These are phyloP conservation scores for Miichthys miiuy DNA, from an alignment of 2,797 vertebrate species.

Conservation along the genomic window DNA sequence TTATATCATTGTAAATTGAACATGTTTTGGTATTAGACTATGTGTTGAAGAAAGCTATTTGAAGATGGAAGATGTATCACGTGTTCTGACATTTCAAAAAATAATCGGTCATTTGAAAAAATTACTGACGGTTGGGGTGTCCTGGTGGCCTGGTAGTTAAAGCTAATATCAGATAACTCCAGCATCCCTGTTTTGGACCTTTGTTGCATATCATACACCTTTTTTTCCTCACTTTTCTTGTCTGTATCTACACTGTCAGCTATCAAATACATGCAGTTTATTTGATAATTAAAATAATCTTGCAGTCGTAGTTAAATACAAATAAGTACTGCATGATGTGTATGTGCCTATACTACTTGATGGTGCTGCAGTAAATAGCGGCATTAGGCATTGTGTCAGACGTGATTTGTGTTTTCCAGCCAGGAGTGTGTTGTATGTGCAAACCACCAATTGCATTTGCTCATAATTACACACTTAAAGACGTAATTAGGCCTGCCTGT, in stretches of 20 bases:
- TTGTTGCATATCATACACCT: neutral
- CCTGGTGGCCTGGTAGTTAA: neutral
- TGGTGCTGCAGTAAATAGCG: slow-evolving; percentile 34
- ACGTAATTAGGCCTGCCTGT: slow-evolving; percentile 80
- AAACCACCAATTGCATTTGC: slow-evolving; percentile 80
- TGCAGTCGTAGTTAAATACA: neutral
- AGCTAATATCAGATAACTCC: neutral
- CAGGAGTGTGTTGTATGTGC: slow-evolving; percentile 71
- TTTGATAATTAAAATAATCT: neutral
- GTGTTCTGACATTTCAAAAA: slow-evolving; percentile 4
- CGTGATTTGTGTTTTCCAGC: slow-evolving; percentile 74
- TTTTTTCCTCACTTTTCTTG: neutral
- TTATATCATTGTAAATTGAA: neutral
- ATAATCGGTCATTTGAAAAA: neutral
- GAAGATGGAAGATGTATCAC: slow-evolving; percentile 1
- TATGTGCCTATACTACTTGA: slow-evolving; percentile 30
- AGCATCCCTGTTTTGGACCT: neutral
- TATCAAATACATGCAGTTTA: neutral
- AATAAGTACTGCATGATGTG: neutral
- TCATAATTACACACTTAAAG: slow-evolving; percentile 82
- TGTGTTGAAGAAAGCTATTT: slow-evolving; percentile 3
- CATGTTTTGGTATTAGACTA: neutral
- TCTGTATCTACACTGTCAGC: neutral
- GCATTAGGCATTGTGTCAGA: slow-evolving; percentile 68
- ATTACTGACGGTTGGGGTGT: neutral